These are phyloP conservation scores for Ecliptopera silaceata DNA, from an alignment of 2,888 invertebrate genomes.

Conservation along the genomic window DNA sequence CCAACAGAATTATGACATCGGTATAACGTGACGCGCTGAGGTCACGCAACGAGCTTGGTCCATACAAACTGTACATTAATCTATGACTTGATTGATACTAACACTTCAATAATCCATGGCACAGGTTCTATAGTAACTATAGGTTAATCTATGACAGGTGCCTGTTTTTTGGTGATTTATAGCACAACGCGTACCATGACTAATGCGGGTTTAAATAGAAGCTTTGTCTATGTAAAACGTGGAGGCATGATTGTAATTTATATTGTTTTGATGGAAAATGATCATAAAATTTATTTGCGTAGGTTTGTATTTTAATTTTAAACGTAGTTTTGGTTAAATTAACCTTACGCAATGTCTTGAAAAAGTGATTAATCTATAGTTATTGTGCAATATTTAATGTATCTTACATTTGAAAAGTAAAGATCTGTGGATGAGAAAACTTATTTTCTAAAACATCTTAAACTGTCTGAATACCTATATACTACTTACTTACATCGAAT, in stretches of 20 bases:
- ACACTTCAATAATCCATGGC: conserved; percentile 13
- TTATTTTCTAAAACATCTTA: too few relatives aligned
- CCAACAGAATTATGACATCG: conserved; percentile 79
- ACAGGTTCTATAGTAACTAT: conserved; percentile 18
- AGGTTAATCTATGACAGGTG: conserved; percentile 41
- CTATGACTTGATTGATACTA: conserved; percentile 9
- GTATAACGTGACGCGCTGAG: conserved; percentile 53
- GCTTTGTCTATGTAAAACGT: conserved; percentile 52
- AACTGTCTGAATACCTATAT: too few relatives aligned
- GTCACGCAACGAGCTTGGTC: conserved; percentile 43
- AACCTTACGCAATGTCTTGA: too few relatives aligned
- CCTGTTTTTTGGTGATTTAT: conserved; percentile 80
- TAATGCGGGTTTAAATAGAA: conserved; percentile 60
- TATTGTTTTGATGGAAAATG: conserved; percentile 22
- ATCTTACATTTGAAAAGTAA: too few relatives aligned
- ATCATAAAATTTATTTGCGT: conserved; percentile 22
- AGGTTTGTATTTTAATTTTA: too few relatives aligned
- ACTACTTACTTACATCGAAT: too few relatives aligned
- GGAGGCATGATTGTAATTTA: conserved; percentile 46
- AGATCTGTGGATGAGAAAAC: too few relatives aligned
- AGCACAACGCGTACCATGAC: conserved; percentile 66
- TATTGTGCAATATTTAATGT: too few relatives aligned
- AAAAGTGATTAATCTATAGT: too few relatives aligned
- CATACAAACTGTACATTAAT: conserved; percentile 13
- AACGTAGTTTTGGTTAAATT: neutral